phyloP scores from a whole-genome alignment of 2,888 invertebrate genomes.

The Mimumesa dahlbomi region DNA sequence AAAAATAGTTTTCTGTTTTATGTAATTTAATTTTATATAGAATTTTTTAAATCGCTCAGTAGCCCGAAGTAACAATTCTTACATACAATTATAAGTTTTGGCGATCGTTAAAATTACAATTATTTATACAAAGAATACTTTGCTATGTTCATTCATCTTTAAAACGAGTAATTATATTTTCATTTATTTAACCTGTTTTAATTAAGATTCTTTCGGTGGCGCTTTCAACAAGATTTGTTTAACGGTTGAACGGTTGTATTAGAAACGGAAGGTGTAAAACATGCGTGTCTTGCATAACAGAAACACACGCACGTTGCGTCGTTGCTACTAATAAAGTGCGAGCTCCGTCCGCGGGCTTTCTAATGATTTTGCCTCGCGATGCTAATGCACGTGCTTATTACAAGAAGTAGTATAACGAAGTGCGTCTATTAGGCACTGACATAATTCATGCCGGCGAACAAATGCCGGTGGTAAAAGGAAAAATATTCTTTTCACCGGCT shows the following conservation, averaged over 20 bases:
- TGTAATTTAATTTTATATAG: too few relatives aligned
- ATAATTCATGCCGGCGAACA: constrained; percentile 6
- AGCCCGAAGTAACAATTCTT: too few relatives aligned
- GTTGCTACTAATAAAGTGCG: constrained; percentile 53
- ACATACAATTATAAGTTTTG: too few relatives aligned
- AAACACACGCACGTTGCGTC: constrained; percentile 32
- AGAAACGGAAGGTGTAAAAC: constrained; percentile 33
- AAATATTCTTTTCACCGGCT: constrained; percentile 4
- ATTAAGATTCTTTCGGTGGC: too few relatives aligned
- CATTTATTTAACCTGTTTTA: too few relatives aligned
- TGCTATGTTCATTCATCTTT: too few relatives aligned
- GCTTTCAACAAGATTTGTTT: constrained; percentile 18
- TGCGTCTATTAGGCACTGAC: constrained; percentile 21
- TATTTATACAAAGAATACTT: too few relatives aligned
- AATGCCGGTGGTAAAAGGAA: neutral
- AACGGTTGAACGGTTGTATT: constrained; percentile 17
- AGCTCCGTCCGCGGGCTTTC: constrained; percentile 52
- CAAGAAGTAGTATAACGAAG: constrained; percentile 22
- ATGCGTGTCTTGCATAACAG: constrained; percentile 49
- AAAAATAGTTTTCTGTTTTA: too few relatives aligned
- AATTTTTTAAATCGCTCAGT: too few relatives aligned
- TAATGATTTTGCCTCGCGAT: constrained; percentile 45
- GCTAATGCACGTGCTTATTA: constrained; percentile 31
- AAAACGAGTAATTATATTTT: too few relatives aligned
- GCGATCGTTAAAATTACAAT: too few relatives aligned